Evolutionary conservation across 1,140 invertebrate genomes (phyloP), one percentile per base, ranked within the genome.

Genomic region (Drosophila seguyi): DNA sequence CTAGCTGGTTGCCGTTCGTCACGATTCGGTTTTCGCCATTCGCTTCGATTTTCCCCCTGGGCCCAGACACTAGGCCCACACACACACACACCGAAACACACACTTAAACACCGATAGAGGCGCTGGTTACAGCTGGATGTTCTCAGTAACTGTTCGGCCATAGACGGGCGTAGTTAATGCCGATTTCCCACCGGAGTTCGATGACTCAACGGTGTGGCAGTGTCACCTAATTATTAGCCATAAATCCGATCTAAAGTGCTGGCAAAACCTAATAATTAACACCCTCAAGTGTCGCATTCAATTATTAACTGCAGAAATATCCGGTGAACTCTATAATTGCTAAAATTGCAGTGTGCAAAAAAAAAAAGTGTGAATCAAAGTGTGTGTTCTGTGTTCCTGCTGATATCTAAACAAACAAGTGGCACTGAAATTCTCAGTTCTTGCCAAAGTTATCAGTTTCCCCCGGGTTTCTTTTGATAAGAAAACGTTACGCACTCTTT

Each of bases 61-160:
- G 36, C 52, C 61, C 52, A 29, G 42, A 13, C 31, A 25, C 48
- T 36, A 22, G 34, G 25, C 48, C 18, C 42, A 45, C 48, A 36
- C 44, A 48, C 22, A n/a, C 34, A 13, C 31, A 13, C 10, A 11
- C 31, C n/a, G n/a, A n/a, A n/a, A 25, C 25, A 25, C 25, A 25
- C 25, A n/a, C n/a, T n/a, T n/a, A n/a, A n/a, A n/a, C 25, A 44
- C 22, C 16, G 34, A 31, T 22, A 10, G 22, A 18, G 56, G 53
- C 45, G 50, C 36, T 75, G 60, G 71, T 36, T 36, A 56, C 63
- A 75, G 45, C 36, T 75, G 71, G 72, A 63, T 55, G 72, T 75
- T 75, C 73, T 77, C 73, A 76, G 71, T 75, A 63, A 75, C 73
- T 60, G 74, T 67, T 77, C 48, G 56, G 62, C 74, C 68, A 77